Conservation (phyloP, 64 coral and sea anemone species). For the Anthopleura sola region DNA sequence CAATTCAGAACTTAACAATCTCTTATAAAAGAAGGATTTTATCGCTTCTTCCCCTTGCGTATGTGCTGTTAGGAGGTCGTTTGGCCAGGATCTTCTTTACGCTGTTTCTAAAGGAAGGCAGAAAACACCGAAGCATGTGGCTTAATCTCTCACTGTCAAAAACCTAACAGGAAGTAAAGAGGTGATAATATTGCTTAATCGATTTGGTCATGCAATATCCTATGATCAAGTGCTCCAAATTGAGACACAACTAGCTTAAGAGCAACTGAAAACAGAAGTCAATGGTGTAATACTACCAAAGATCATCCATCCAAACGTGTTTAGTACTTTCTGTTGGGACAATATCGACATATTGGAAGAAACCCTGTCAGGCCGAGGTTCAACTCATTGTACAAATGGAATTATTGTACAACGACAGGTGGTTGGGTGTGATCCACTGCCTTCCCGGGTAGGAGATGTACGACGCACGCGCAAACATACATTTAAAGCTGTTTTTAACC, state of each 20-base stretch:
- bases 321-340: neutral
- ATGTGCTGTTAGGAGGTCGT: too few species aligned
- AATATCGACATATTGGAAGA: neutral
- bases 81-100: neutral
- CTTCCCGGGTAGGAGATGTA: neutral
- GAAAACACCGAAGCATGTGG: too few species aligned
- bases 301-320: neutral
- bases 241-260: neutral
- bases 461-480: neutral
- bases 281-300: neutral
- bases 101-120: neutral
- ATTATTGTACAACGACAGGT: slow-evolving; percentile 9
- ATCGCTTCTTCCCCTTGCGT: too few species aligned
- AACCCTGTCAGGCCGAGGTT: neutral
- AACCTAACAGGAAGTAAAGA: slow-evolving; percentile 20
- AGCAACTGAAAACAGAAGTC: neutral
- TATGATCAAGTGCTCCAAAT: slow-evolving; percentile 23
- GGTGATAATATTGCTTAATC: slow-evolving; percentile 42
- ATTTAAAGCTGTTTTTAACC: slow-evolving; percentile 10
- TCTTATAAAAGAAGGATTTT: too few species aligned
- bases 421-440: slow-evolving; percentile 1
- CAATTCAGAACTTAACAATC: too few species aligned
- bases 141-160: neutral
- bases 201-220: slow-evolving; percentile 46
- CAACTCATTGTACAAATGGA: slow-evolving; percentile 4